phyloP scores from a whole-genome alignment of 2,888 invertebrate species.

The Idaea aversata region DNA sequence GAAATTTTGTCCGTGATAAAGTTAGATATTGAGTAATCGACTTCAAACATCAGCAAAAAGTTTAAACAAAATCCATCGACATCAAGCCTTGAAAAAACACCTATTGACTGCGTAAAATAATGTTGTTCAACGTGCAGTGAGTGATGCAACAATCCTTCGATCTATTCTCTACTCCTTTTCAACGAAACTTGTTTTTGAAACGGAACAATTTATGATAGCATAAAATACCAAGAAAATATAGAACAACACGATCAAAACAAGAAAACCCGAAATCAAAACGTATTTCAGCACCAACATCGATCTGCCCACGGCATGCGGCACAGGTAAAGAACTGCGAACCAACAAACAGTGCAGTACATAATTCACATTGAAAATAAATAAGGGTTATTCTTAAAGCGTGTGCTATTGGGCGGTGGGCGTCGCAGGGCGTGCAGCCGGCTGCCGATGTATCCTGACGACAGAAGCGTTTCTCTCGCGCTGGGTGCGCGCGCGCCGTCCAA shows the following conservation, averaged over 20 bases:
- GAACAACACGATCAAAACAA: slow-evolving; percentile 23
- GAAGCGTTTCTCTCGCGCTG: slow-evolving; percentile 82
- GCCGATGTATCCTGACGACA: slow-evolving; percentile 87
- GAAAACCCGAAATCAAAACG: slow-evolving; percentile 41
- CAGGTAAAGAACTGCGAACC: slow-evolving; percentile 38
- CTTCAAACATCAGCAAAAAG: not conserved
- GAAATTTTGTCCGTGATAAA: no score
- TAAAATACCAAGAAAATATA: slow-evolving; percentile 20
- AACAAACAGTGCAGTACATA: slow-evolving; percentile 54
- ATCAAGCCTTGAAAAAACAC: not conserved
- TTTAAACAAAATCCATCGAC: not conserved
- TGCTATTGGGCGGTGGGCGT: slow-evolving; percentile 63
- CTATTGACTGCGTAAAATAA: not conserved
- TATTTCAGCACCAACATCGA: slow-evolving; percentile 41
- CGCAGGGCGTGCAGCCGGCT: slow-evolving; percentile 40
- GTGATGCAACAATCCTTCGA: not conserved
- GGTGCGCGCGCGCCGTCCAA: slow-evolving; percentile 61
- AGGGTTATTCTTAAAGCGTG: slow-evolving; percentile 38
- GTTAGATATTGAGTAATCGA: not conserved
- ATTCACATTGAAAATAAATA: slow-evolving; percentile 58
- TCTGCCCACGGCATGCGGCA: slow-evolving; percentile 26
- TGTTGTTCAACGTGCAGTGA: slow-evolving; percentile 1
- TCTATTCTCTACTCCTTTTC: not conserved
- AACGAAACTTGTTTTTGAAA: slow-evolving; percentile 5
- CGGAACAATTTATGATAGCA: slow-evolving; percentile 11